phyloP scores from a whole-genome alignment of 37 sponge, comb jelly and placozoan genomes.

The Cladorhizidae sp. region DNA sequence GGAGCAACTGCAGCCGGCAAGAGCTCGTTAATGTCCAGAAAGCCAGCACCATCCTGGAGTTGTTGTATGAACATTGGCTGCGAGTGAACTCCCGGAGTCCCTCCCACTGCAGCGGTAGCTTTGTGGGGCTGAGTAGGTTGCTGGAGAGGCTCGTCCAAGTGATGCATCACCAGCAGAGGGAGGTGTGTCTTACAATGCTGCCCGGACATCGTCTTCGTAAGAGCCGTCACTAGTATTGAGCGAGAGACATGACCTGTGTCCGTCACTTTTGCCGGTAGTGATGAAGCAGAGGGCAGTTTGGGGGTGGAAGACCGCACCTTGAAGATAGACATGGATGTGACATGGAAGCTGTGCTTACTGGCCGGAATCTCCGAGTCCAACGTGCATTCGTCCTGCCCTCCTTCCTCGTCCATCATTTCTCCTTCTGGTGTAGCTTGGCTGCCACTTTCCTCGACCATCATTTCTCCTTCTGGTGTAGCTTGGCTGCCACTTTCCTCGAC shows the following conservation, averaged over 20 bases:
- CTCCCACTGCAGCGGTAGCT: too few species aligned
- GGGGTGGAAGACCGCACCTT: not conserved
- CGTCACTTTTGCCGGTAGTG: too few species aligned
- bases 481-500: too few species aligned
- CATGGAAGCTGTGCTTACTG: slow-evolving; percentile 11
- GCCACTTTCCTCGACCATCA: too few species aligned
- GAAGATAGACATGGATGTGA: slow-evolving; percentile 37
- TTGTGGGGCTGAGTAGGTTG: too few species aligned
- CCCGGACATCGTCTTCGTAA: not conserved
- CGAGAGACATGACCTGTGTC: not conserved
- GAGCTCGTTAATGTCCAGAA: not conserved
- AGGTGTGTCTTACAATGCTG: not conserved
- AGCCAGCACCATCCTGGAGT: not conserved
- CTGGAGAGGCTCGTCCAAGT: not conserved
- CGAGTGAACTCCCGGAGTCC: not conserved
- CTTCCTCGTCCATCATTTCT: too few species aligned
- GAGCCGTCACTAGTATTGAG: not conserved
- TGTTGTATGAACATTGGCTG: too few species aligned
- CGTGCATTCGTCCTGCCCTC: not conserved
- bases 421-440: too few species aligned
- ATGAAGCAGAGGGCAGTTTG: too few species aligned
- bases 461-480: too few species aligned
- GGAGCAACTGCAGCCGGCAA: not conserved
- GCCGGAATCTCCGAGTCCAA: not conserved
- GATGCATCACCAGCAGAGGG: not conserved